Conservation (phyloP, 1,140 invertebrate species). For the Procambarus clarkii region DNA sequence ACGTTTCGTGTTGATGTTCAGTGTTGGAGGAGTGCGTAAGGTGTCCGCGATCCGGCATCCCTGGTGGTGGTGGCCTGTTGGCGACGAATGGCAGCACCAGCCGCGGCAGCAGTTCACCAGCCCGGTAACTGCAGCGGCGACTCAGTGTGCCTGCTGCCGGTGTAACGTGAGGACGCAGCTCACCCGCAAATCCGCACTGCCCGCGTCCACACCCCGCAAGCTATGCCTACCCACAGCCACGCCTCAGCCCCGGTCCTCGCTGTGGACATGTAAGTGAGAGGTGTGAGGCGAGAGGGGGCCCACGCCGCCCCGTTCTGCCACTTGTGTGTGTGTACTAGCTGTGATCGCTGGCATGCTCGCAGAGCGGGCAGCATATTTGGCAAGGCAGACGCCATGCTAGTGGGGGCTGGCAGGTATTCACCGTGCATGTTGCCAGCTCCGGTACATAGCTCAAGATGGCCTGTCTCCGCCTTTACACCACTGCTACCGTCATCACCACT, state of each 20-base stretch:
- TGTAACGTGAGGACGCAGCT: conserved; percentile 60
- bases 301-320: conserved; percentile 21
- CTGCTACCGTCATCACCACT: conserved; percentile 10
- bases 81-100: conserved; percentile 61
- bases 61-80: conserved; percentile 54
- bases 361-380: conserved; percentile 67
- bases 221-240: conserved; percentile 65
- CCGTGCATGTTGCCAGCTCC: conserved; percentile 66
- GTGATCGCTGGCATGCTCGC: conserved; percentile 56
- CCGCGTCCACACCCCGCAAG: conserved; percentile 64
- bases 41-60: conserved; percentile 39
- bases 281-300: conserved; percentile 19
- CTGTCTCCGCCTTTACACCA: conserved; percentile 7
- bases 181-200: conserved; percentile 41
- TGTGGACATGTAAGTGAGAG: conserved; percentile 62
- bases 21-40: conserved; percentile 14
- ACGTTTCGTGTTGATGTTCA: conserved; percentile 21
- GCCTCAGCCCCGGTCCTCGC: conserved; percentile 56
- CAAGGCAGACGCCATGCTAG: conserved; percentile 68
- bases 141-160: conserved; percentile 65
- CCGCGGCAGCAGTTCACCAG: conserved; percentile 61
- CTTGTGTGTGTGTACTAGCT: conserved; percentile 50
- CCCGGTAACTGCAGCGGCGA: conserved; percentile 54
- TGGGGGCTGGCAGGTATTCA: conserved; percentile 68
- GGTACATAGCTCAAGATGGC: conserved; percentile 63